Evolutionary conservation across 2,797 vertebrate species (phyloP).

Genomic region (Girardinus metallicus): DNA sequence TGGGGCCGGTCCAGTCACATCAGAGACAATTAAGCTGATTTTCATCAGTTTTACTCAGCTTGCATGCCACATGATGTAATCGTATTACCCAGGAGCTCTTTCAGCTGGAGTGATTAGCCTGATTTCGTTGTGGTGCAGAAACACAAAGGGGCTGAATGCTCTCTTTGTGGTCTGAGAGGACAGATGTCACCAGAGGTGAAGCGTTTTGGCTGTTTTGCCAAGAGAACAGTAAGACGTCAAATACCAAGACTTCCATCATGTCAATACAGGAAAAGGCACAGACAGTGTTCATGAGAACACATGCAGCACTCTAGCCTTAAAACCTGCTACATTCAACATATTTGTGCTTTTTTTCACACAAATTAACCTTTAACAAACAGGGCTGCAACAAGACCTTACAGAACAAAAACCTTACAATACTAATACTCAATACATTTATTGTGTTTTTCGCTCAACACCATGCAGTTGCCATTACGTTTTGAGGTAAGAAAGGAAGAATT

Average conservation of each 20-base stretch:
- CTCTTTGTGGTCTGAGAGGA: conserved; percentile 51
- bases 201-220: conserved; percentile 32
- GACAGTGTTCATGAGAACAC: not conserved
- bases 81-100: conserved; percentile 42
- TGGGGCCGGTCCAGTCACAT: conserved; percentile 20
- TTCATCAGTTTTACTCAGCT: conserved; percentile 49
- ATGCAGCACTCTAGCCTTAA: not conserved
- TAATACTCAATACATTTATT: not conserved
- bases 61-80: conserved; percentile 54
- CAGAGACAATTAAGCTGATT: conserved; percentile 50
- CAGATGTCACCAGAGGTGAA: conserved; percentile 32
- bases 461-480: not conserved
- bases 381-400: not conserved
- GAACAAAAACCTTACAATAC: not conserved
- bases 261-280: conserved; percentile 7
- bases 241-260: conserved; percentile 24
- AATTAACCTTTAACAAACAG: not conserved
- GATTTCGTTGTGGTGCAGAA: conserved; percentile 50
- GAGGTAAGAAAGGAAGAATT: not conserved
- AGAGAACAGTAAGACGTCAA: conserved; percentile 31
- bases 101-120: conserved; percentile 47
- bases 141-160: conserved; percentile 53
- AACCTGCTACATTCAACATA: not conserved
- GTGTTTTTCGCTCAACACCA: not conserved
- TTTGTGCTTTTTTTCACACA: conserved; percentile 11